These are phyloP conservation scores for Solen grandis DNA, from an alignment of 1,140 invertebrate genomes.

Conservation along the genomic window DNA sequence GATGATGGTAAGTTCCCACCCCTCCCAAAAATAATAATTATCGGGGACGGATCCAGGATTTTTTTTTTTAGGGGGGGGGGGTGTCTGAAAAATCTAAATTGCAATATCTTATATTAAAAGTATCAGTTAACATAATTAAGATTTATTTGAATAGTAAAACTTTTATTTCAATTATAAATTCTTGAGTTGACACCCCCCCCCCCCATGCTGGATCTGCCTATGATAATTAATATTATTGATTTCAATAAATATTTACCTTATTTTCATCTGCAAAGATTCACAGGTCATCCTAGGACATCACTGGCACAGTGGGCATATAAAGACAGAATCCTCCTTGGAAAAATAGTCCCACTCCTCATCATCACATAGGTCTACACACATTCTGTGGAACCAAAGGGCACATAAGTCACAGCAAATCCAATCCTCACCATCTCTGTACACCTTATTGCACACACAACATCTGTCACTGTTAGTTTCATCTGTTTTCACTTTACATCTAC, in stretches of 20 bases:
- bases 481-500: too few species aligned
- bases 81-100: background rate
- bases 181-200: background rate
- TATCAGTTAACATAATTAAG: background rate
- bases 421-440: constrained; percentile 5
- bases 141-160: constrained; percentile 23
- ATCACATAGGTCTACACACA: constrained; percentile 15
- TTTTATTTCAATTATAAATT: constrained; percentile 6
- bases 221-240: background rate
- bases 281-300: too few species aligned
- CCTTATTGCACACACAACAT: constrained; percentile 30
- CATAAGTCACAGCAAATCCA: constrained; percentile 36
- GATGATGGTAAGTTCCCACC: background rate
- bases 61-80: background rate
- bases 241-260: background rate
- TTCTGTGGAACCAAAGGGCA: constrained; percentile 17
- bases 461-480: constrained; percentile 2
- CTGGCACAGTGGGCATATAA: background rate
- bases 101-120: background rate
- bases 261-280: too few species aligned
- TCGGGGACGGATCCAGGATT: background rate
- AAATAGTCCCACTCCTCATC: too few species aligned
- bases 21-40: background rate
- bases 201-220: background rate
- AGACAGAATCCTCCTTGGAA: background rate